Evolutionary conservation across 2,888 invertebrate genomes (phyloP).

Genomic region (Brachycybe producta): DNA sequence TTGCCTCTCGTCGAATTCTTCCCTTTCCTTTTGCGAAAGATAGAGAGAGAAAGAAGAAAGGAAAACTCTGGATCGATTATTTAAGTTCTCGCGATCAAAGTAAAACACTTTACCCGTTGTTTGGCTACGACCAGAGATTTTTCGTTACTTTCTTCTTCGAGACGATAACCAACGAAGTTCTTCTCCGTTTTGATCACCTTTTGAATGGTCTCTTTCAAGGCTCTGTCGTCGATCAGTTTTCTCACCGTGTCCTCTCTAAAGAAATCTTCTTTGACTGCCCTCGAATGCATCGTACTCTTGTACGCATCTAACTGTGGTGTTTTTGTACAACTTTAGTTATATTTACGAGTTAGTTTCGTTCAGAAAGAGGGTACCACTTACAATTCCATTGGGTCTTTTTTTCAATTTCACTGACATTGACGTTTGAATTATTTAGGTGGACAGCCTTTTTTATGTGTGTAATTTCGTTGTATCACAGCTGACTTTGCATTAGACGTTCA

Average conservation of each 20-base stretch:
- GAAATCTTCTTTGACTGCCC: neutral
- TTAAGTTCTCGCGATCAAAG: neutral
- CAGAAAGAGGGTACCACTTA: too few species aligned
- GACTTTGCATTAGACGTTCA: too few species aligned
- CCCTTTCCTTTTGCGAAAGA: slow-evolving; percentile 4
- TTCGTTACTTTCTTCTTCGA: slow-evolving; percentile 2
- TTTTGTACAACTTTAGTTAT: too few species aligned
- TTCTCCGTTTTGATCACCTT: too few species aligned
- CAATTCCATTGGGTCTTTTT: slow-evolving; percentile 6
- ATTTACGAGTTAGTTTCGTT: too few species aligned
- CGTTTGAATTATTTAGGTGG: too few species aligned
- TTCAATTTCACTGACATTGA: too few species aligned
- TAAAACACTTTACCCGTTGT: neutral
- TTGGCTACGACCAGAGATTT: slow-evolving; percentile 1
- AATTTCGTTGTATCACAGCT: too few species aligned
- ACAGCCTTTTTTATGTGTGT: too few species aligned
- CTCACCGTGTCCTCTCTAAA: neutral
- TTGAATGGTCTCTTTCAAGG: too few species aligned
- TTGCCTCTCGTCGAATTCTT: neutral
- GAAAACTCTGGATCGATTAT: neutral
- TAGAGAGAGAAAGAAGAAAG: neutral
- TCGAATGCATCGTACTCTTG: slow-evolving; percentile 3
- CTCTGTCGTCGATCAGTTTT: too few species aligned
- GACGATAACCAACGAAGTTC: too few species aligned
- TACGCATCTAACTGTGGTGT: slow-evolving; percentile 1